A percentile compares a stretch with the other conserved stretches of the same genome.
These are phyloP conservation scores for Ditylenchus weischeri DNA, from an alignment of 2,888 invertebrate species.

Conservation along the genomic window DNA sequence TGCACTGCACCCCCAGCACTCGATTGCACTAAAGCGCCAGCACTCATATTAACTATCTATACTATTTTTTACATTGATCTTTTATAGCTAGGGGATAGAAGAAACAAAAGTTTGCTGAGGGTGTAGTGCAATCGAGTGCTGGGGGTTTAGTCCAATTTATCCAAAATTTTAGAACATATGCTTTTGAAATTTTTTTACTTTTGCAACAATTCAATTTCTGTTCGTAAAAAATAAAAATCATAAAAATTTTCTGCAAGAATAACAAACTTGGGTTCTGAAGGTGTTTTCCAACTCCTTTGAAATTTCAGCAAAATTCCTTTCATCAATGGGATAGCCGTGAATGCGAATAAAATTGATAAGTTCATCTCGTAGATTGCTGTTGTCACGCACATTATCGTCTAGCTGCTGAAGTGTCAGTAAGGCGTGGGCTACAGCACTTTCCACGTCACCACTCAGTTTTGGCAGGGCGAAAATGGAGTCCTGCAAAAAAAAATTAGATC, in stretches of 20 bases:
- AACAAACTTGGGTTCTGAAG: neutral
- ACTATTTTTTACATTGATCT: no score
- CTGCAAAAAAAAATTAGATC: no score
- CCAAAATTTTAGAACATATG: no score
- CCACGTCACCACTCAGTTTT: neutral
- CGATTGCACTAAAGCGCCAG: no score
- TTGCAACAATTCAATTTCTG: no score
- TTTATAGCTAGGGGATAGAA: no score
- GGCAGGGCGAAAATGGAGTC: neutral
- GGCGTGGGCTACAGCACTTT: conserved; percentile 12
- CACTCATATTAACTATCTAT: no score
- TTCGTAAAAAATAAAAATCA: neutral
- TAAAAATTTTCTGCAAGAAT: neutral
- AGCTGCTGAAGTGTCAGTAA: conserved; percentile 17
- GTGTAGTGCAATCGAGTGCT: no score
- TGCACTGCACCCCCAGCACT: no score
- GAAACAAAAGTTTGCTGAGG: no score
- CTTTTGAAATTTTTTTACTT: no score
- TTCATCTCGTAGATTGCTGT: conserved; percentile 2
- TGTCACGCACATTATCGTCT: conserved; percentile 9
- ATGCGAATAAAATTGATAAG: conserved; percentile 15
- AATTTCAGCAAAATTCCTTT: conserved; percentile 14
- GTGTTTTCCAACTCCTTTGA: conserved; percentile 8
- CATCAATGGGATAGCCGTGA: conserved; percentile 9
- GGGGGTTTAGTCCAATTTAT: no score